A percentile compares a stretch with the other conserved stretches of the same genome.
Conservation (phyloP, 2,888 invertebrate genomes). For the Acronicta leporina region DNA sequence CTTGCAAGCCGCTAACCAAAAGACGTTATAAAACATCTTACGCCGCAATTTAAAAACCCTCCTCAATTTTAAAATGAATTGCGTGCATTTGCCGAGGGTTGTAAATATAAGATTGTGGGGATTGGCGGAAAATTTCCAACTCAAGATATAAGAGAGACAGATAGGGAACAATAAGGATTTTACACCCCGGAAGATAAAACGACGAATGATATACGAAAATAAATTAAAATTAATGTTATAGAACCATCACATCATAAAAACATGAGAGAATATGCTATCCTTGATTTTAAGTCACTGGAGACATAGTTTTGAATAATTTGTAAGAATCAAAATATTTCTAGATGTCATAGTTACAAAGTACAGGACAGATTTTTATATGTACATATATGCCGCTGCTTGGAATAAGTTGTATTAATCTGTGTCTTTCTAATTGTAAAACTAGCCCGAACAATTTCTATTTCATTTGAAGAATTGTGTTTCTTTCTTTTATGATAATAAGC, state of each 20-base stretch:
- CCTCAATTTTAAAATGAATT: neutral
- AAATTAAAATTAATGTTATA: slow-evolving; percentile 36
- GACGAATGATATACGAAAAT: slow-evolving; percentile 20
- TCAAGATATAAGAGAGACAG: slow-evolving; percentile 9
- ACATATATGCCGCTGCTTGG: too few relatives aligned
- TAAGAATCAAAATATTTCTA: slow-evolving; percentile 5
- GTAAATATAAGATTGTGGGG: slow-evolving; percentile 2
- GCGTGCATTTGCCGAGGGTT: slow-evolving; percentile 12
- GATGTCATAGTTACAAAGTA: too few relatives aligned
- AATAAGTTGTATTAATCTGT: too few relatives aligned
- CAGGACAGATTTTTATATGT: too few relatives aligned
- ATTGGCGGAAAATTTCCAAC: slow-evolving; percentile 4
- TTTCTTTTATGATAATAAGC: too few relatives aligned
- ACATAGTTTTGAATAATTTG: slow-evolving; percentile 2
- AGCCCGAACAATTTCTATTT: too few relatives aligned
- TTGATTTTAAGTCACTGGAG: too few relatives aligned
- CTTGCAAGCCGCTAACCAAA: too few relatives aligned
- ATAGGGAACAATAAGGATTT: slow-evolving; percentile 31
- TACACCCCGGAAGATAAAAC: slow-evolving; percentile 15
- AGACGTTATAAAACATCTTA: neutral
- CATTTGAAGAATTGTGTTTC: too few relatives aligned
- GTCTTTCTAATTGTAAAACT: too few relatives aligned
- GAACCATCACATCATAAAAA: slow-evolving; percentile 36
- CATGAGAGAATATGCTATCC: slow-evolving; percentile 18
- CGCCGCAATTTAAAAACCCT: neutral